Conservation (phyloP, 2,797 vertebrate species). For the Crenichthys baileyi region DNA sequence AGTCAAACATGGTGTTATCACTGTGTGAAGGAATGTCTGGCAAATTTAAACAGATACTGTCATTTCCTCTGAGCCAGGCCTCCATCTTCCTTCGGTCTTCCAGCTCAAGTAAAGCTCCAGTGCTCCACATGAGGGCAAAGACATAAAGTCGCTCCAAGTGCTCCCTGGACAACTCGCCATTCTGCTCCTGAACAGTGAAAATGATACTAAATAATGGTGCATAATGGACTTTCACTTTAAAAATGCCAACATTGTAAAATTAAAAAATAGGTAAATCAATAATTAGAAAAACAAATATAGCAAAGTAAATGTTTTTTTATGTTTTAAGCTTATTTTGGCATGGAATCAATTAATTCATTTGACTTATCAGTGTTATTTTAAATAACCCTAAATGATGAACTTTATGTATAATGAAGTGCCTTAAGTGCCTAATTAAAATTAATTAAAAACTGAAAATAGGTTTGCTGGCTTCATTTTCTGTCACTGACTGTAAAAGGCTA, state of each 20-base stretch:
- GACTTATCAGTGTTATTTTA: background rate
- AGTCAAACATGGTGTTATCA: slow-evolving; percentile 91
- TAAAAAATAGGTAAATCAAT: background rate
- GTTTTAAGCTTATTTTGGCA: background rate
- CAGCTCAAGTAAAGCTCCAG: slow-evolving; percentile 89
- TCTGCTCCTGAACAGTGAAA: slow-evolving; percentile 84
- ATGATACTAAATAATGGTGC: background rate
- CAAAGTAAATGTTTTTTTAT: background rate
- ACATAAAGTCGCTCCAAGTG: slow-evolving; percentile 90
- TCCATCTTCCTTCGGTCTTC: slow-evolving; percentile 89
- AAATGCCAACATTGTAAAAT: background rate
- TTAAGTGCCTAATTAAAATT: background rate
- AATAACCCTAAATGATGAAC: background rate
- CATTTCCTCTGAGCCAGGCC: slow-evolving; percentile 85
- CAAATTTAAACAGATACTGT: slow-evolving; percentile 80
- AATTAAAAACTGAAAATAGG: background rate
- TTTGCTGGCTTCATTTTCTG: background rate
- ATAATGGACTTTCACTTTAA: background rate
- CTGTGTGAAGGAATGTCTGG: slow-evolving; percentile 78
- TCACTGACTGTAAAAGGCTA: background rate
- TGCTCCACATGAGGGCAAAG: slow-evolving; percentile 95
- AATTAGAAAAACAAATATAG: background rate
- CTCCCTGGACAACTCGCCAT: slow-evolving; percentile 80
- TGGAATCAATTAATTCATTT: background rate
- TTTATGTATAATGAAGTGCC: background rate